Base-by-base conservation (phyloP, 1,140 invertebrate genomes). In the Melipona quadrifasciata region DNA sequence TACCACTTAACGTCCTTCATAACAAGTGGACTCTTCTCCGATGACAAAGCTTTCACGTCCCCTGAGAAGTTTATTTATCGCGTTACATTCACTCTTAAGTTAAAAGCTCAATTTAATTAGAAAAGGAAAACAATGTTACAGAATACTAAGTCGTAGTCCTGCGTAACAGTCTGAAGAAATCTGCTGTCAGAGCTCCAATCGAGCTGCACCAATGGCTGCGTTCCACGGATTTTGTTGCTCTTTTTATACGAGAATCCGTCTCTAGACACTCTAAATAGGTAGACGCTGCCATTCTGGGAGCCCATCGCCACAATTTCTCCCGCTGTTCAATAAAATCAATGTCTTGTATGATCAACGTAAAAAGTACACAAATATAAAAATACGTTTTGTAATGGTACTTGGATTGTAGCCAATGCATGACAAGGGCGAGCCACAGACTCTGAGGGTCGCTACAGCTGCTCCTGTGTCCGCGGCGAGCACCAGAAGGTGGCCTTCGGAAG, bases 161-260 rank as follows among this genome's bases (percentile, higher is more conserved):
- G 97, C 31, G 98, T 98, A 82, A 98, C 98, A 5, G 97, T 98
- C 94, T 98, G 97, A 58, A 99, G 92, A 90, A 97, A 98, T 90
- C 97, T 96, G 74, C 97, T 97, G 92, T 99, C 98, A 51, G 97
- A 96, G 90, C 98, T 99, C 98, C 98, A 99, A 92, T 99, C 98
- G 47, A 99, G 93, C 89, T 98, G 97, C 5, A 97, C 96, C 0
- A 98, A 94, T 0, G 97, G 97, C 90, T 98, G 97, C 1, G 96
- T 96, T 16, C 98, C 98, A 39, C 97, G 95, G 80, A 98, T 98
- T 94, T 98, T 98, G 91, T 98, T 98, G 14, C 97, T 97, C 91
- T 98, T 98, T 90, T 98, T 98, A 92, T 98, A 98, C 0, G 97
- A 97, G 92, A 97, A 98, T 19, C 98, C 98, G 92, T 98, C 97